Evolutionary conservation across 2,888 invertebrate species (phyloP), one percentile per base, ranked within the genome.

Genomic region (Eulithis prunata): DNA sequence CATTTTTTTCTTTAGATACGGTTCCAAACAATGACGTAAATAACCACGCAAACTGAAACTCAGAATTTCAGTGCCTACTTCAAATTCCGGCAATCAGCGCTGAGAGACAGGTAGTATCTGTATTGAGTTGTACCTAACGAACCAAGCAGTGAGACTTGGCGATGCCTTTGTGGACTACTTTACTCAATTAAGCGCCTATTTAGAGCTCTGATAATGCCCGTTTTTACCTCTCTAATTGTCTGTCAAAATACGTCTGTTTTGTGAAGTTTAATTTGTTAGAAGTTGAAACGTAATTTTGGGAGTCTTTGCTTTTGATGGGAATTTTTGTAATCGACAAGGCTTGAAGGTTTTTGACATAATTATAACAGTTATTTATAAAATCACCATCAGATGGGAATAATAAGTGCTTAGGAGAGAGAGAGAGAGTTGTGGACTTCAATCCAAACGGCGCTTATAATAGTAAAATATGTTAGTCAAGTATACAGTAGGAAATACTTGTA

Each of bases 91-190:
- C 64, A 64, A 64, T 64, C 64, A 64, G 55, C 12, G 52, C 54
- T 63, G 57, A 47, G 61, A 57, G 46, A 54, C 49, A 49, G 49
- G 49, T 49, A 49, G 14, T 55, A 62, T 63, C 63, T 61, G 68
- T 69, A 72, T 71, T 66, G 71, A 72, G 66, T 70, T 63, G 51
- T 65, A 45, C 52, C 67, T 73, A 73, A 73, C 73, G 73, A 73
- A 73, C 68, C 71, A 70, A 68, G 66, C 68, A 61, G 66, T 59
- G 55, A 54, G 64, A 68, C 65, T 68, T 64, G 60, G 28, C 61
- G 12, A 13, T 55, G 55, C 69, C 70, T 72, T 70, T 72, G 70
- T 68, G 62, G 60, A 62, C 67, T 70, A 68, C 70, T 72, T 70
- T 69, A 64, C 65, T 64, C 72, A 72, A 72, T 72, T 70, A 70